phyloP scores from a whole-genome alignment of 35 echinoderm and acorn worm species.

The Stichopus chloronotus region DNA sequence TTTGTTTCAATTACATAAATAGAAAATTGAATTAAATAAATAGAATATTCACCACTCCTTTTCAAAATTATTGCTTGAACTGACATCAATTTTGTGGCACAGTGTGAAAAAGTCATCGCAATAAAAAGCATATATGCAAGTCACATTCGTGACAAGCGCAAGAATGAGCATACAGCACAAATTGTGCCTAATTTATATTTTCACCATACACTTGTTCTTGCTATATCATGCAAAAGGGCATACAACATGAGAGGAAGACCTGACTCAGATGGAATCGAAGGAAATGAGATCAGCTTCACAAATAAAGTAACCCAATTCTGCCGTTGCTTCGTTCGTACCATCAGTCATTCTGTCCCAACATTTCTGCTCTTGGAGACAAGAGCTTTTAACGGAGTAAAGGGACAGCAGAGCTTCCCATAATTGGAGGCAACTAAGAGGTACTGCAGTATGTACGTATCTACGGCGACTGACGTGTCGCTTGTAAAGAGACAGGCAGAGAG shows the following conservation, averaged over 20 bases:
- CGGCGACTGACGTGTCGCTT: too few relatives aligned
- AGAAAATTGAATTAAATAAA: too few relatives aligned
- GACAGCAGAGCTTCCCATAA: background rate
- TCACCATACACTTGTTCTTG: background rate
- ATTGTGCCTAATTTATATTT: too few relatives aligned
- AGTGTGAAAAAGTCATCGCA: too few relatives aligned
- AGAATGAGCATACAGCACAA: too few relatives aligned
- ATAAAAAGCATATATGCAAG: too few relatives aligned
- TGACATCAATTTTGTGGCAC: too few relatives aligned
- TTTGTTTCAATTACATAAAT: too few relatives aligned
- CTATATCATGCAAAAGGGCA: background rate
- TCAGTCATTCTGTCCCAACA: slow-evolving; percentile 8
- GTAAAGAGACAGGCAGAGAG: too few relatives aligned
- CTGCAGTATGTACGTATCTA: background rate
- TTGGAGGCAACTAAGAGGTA: background rate
- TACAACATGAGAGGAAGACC: background rate
- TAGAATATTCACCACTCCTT: too few relatives aligned
- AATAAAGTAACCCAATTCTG: slow-evolving; percentile 17
- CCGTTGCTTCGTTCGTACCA: background rate
- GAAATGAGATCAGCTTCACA: slow-evolving; percentile 15
- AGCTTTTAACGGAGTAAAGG: background rate
- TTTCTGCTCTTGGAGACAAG: background rate
- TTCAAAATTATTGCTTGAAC: too few relatives aligned
- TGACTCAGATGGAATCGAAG: background rate
- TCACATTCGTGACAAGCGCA: too few relatives aligned